Conservation (phyloP, 2,113 vertebrate species). For the Sylvicapra grimmia region DNA sequence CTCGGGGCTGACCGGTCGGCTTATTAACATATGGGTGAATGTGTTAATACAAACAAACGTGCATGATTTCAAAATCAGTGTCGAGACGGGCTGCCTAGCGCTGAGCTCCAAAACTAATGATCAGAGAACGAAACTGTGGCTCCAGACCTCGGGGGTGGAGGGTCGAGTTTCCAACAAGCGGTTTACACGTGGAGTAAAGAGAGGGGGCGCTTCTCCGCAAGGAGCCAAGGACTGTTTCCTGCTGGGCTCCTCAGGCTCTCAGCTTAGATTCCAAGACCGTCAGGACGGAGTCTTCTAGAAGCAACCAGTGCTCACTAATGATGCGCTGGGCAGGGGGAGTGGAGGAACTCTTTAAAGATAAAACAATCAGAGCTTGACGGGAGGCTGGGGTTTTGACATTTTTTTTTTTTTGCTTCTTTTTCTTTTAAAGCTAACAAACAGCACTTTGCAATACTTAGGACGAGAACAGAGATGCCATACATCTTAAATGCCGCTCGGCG, state of each 20-base stretch:
- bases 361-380: slow-evolving; percentile 40
- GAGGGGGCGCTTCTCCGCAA: neutral
- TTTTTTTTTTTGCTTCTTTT: neutral
- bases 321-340: neutral
- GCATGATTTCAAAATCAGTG: neutral
- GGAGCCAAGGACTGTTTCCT: neutral
- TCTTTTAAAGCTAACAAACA: slow-evolving; percentile 38
- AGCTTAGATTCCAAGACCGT: slow-evolving; percentile 13
- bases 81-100: neutral
- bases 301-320: slow-evolving; percentile 29
- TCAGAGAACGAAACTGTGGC: neutral
- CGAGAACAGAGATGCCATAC: neutral
- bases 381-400: slow-evolving; percentile 23
- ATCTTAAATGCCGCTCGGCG: neutral
- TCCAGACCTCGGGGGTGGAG: neutral
- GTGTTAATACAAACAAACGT: no score
- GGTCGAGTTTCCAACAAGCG: neutral
- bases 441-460: slow-evolving; percentile 44
- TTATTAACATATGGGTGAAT: neutral
- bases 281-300: slow-evolving; percentile 33
- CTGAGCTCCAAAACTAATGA: neutral
- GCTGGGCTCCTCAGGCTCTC: slow-evolving; percentile 27
- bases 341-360: slow-evolving; percentile 23
- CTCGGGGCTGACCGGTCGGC: rapidly evolving
- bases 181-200: neutral